Evolutionary conservation across 2,888 invertebrate genomes (phyloP).

Genomic region (Amphipyra tragopoginis): DNA sequence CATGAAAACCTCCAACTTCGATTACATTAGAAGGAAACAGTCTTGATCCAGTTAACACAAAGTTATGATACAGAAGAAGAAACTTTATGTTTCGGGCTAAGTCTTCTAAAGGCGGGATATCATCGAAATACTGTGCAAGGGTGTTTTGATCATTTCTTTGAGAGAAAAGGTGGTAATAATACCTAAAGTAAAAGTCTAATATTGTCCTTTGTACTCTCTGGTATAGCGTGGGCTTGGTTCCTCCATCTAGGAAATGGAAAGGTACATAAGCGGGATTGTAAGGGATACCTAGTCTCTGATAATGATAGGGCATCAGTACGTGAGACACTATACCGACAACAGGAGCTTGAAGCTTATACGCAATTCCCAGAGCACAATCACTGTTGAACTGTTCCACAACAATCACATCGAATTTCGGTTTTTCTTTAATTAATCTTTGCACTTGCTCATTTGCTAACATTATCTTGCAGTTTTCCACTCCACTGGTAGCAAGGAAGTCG

Average conservation of each 20-base stretch:
- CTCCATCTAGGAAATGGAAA: conserved; percentile 84
- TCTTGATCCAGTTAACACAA: conserved; percentile 89
- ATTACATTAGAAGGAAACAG: conserved; percentile 90
- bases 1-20: conserved; percentile 91
- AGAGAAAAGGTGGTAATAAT: conserved; percentile 65
- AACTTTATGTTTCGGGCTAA: conserved; percentile 89
- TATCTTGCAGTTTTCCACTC: conserved; percentile 76
- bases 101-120: conserved; percentile 88
- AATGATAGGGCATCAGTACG: conserved; percentile 91
- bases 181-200: conserved; percentile 73
- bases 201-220: conserved; percentile 79
- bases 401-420: conserved; percentile 91
- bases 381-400: conserved; percentile 93
- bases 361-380: conserved; percentile 92
- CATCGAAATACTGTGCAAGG: conserved; percentile 80
- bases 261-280: conserved; percentile 90
- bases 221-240: conserved; percentile 76
- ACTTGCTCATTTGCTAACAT: conserved; percentile 77
- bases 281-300: conserved; percentile 89
- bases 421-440: conserved; percentile 75
- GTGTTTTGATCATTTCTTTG: conserved; percentile 75
- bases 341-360: conserved; percentile 91
- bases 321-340: conserved; percentile 90
- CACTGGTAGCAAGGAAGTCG: conserved; percentile 64
- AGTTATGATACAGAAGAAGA: conserved; percentile 91